These are phyloP conservation scores for Glaucomys volans DNA, from an alignment of 2,113 vertebrate genomes.

Conservation along the genomic window DNA sequence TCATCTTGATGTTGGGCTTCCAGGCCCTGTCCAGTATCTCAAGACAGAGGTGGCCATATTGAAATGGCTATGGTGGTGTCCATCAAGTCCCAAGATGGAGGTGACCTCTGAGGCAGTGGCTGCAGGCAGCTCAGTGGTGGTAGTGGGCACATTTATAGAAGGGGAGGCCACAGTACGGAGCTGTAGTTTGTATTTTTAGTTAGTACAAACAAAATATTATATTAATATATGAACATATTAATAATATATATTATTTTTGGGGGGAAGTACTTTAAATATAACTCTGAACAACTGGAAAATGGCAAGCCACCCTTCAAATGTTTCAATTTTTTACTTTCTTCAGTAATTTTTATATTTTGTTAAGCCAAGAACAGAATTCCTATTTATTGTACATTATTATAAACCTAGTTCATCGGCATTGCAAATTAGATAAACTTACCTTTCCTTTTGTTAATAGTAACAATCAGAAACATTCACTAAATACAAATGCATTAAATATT, in stretches of 20 bases:
- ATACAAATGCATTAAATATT: neutral
- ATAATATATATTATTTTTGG: too few relatives aligned
- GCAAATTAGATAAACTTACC: neutral
- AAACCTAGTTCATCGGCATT: neutral
- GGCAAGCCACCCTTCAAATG: neutral
- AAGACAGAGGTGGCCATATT: too few relatives aligned
- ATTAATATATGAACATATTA: too few relatives aligned
- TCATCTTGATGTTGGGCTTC: too few relatives aligned
- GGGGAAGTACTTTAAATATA: neutral
- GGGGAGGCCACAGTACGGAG: too few relatives aligned
- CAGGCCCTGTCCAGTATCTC: too few relatives aligned
- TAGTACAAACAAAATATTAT: constrained; percentile 12
- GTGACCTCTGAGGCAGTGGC: too few relatives aligned
- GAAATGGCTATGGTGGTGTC: too few relatives aligned
- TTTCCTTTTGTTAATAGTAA: neutral
- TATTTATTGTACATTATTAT: neutral
- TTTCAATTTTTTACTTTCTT: neutral
- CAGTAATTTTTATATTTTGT: constrained; percentile 10
- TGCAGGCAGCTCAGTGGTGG: too few relatives aligned
- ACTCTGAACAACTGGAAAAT: neutral
- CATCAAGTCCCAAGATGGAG: too few relatives aligned
- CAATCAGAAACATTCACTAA: constrained; percentile 2
- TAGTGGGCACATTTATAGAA: too few relatives aligned
- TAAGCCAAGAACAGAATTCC: neutral
- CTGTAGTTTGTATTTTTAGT: neutral